Conservation (phyloP, 2,113 vertebrate genomes). For the Phoxinus phoxinus region DNA sequence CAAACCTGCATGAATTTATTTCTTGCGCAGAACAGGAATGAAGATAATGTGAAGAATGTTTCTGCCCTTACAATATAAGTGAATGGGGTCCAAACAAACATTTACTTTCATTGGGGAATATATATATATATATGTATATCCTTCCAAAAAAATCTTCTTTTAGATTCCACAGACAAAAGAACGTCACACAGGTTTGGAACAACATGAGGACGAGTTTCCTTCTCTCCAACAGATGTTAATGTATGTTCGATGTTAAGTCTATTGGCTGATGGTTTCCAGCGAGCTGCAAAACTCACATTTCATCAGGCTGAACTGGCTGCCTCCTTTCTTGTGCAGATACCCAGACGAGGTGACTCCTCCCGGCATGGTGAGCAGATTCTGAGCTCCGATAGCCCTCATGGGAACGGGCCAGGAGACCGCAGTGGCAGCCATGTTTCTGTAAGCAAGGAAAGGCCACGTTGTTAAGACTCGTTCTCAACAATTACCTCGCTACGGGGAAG, state of each 20-base stretch:
- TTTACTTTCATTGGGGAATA: neutral
- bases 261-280: neutral
- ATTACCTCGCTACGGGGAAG: neutral
- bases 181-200: neutral
- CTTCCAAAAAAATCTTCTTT: neutral
- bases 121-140: no score
- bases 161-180: neutral
- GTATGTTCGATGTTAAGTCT: conserved; percentile 7
- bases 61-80: neutral
- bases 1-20: neutral
- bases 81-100: neutral
- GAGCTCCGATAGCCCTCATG: conserved; percentile 97
- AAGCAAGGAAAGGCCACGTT: conserved; percentile 29
- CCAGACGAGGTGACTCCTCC: conserved; percentile 88
- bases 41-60: neutral
- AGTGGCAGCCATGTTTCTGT: conserved; percentile 85
- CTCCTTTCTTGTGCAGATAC: conserved; percentile 98
- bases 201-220: neutral
- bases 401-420: conserved; percentile 90
- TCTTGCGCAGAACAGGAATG: neutral
- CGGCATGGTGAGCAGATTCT: conserved; percentile 97
- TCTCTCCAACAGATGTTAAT: neutral
- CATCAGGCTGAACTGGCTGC: conserved; percentile 91
- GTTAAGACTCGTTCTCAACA: neutral
- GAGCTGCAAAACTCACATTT: conserved; percentile 84